Evolutionary conservation across 2,113 vertebrate species (phyloP), one percentile per base, ranked within the genome.

Genomic region (Bos taurus): DNA sequence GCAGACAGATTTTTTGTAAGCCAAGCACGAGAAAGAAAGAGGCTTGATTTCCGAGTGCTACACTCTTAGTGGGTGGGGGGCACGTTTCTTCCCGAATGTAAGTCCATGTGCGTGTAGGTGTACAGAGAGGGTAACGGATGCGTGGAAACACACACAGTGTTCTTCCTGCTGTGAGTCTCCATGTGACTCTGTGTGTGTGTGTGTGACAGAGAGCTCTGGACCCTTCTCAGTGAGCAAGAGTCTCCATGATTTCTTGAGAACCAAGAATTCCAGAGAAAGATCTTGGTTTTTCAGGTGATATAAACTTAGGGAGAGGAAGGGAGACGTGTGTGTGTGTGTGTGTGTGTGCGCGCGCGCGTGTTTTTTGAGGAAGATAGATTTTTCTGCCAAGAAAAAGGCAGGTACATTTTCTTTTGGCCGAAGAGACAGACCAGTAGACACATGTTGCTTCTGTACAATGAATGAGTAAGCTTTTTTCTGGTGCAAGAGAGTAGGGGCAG

Each of bases 11-110:
- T 62, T 71, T 74, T 46, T 23, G 19, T 23, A 59, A 88, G 46
- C 52, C 2, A 8, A 80, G 54, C 28, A 26, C 4, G 2, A 87
- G 71, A 23, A 77, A 23, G 59, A 40, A n/a, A 33, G 23, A 9
- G 16, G 4, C 33, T 7, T 82, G 91, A 57, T 60, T 48, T 40
- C 78, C 30, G 6, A 8, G 28, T 0, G 0, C 16, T 11, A 7
- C 23, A 40, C 50, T 23, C 2, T n/a, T 56, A 3, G 5, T 3
- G 48, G 82, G 16, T 57, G n/a, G 52, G 64, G 85, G 81, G 30
- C 6, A 2, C 0, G 2, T 33, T 74, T 88, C 59, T 48, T 25
- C 23, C 23, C 0, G 16, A 6, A 23, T 2, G 28, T n/a, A 25
- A 8, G 16, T 5, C 57, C 0, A 1, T 12, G 12, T 10, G 26